Base-by-base conservation (phyloP, 2,797 vertebrate genomes). In the Leptodactylus fallax region DNA sequence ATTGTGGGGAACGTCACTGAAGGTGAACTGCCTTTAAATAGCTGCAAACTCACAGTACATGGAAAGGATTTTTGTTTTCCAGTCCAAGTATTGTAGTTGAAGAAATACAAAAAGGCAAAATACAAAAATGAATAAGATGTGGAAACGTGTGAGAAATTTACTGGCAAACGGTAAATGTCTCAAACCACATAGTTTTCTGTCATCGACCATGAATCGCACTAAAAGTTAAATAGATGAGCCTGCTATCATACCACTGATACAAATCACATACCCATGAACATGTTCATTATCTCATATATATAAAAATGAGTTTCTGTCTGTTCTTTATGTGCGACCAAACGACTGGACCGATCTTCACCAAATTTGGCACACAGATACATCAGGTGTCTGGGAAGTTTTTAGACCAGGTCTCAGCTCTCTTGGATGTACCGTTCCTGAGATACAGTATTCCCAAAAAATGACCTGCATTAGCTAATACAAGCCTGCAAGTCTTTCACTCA, bases 1-100 rank as follows among this genome's bases (percentile, higher is more conserved):
- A 36, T 45, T 45, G 55, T 19, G 78, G 55, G 11, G 1, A 80
- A 36, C 78, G 45, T 80, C 78, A 61, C 1, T 60, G 78, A 21
- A 61, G 78, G 78, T 80, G 25, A 58, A 80, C 19, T 61, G 55
- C 27, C 78, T 80, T 60, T 58, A 58, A 56, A 80, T 13, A 17
- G n/a, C 25, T 53, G 49, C 3, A 51, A 51, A 74, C 71, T 74
- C 36, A 36, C 36, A 36, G 36, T 49, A 49, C 14, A 49, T 10
- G 6, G 72, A 76, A n/a, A 76, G 14, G 25, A 21, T 47, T 72
- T 72, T 47, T 19, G 19, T 19, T 72, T 72, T 47, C 45, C n/a
- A 47, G 47, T 7, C 17, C 5, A 49, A 49, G 71, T 3, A 47
- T 47, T 72, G 13, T 25, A 2, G 65, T 19, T 17, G 67, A 14